These are phyloP conservation scores for Charanyca ferruginea DNA, from an alignment of 2,888 invertebrate genomes.

Conservation along the genomic window DNA sequence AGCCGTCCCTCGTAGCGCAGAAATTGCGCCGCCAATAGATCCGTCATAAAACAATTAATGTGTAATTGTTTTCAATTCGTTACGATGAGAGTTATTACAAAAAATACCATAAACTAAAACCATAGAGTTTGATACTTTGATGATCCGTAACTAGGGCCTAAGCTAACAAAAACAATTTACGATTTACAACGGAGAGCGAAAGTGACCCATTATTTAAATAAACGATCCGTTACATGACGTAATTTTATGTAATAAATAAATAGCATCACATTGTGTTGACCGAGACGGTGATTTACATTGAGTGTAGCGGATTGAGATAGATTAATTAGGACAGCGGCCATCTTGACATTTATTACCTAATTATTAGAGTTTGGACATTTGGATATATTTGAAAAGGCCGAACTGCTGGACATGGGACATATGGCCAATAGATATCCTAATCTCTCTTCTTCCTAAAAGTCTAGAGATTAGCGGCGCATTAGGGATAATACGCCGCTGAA, in stretches of 20 bases:
- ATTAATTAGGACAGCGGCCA: conserved; percentile 1
- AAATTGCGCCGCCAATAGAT: too few relatives aligned
- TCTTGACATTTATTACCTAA: background rate
- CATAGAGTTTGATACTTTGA: conserved; percentile 44
- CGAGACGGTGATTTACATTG: conserved; percentile 27
- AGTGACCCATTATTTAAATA: conserved; percentile 56
- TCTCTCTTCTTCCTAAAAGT: too few relatives aligned
- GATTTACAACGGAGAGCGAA: conserved; percentile 55
- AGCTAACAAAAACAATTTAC: conserved; percentile 39
- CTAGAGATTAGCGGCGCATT: too few relatives aligned
- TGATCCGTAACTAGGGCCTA: conserved; percentile 43
- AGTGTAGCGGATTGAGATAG: conserved; percentile 22
- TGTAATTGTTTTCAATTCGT: too few relatives aligned
- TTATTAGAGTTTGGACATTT: background rate
- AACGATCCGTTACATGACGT: conserved; percentile 51
- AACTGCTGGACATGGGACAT: too few relatives aligned
- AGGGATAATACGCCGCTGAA: too few relatives aligned
- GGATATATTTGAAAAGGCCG: too few relatives aligned
- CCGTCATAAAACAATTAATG: too few relatives aligned
- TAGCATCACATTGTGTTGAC: conserved; percentile 50
- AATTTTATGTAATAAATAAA: conserved; percentile 65
- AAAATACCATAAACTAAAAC: conserved; percentile 37
- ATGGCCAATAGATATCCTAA: too few relatives aligned
- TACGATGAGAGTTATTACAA: conserved; percentile 10
- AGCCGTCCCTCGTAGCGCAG: too few relatives aligned